These are phyloP conservation scores for Buphagus erythrorhynchus DNA, from an alignment of 2,797 vertebrate genomes.

Conservation along the genomic window DNA sequence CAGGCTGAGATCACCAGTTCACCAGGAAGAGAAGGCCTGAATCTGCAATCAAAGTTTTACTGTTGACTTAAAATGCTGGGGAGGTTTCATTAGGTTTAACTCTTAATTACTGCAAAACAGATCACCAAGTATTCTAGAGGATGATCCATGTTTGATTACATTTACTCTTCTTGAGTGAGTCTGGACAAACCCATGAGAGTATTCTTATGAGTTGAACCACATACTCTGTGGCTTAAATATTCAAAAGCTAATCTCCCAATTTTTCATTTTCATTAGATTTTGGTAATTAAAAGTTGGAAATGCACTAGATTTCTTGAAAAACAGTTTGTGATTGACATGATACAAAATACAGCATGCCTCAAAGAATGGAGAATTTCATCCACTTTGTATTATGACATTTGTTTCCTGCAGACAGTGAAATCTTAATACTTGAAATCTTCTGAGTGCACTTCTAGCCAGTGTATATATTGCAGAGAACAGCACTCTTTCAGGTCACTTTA, in stretches of 20 bases:
- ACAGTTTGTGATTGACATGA: not conserved
- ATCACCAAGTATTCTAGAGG: not conserved
- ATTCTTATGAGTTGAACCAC: not conserved
- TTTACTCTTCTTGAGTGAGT: not conserved
- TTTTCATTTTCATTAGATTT: not conserved
- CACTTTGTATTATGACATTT: not conserved
- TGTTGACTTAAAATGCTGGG: not conserved
- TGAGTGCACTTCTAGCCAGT: not conserved
- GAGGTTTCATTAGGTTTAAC: not conserved
- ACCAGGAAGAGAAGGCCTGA: not conserved
- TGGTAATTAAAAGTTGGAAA: not conserved
- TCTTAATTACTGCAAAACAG: not conserved
- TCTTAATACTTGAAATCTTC: not conserved
- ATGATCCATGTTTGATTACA: not conserved
- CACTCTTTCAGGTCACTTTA: not conserved
- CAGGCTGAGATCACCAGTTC: not conserved
- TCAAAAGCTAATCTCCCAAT: not conserved
- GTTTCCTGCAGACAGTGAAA: not conserved
- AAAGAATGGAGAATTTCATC: not conserved
- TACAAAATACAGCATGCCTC: not conserved
- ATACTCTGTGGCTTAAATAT: not conserved
- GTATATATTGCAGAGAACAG: not conserved
- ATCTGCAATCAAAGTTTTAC: not conserved
- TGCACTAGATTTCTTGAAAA: not conserved
- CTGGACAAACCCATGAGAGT: not conserved